Conservation (phyloP, 1,140 invertebrate species). For the Philopotamus ludificatus region DNA sequence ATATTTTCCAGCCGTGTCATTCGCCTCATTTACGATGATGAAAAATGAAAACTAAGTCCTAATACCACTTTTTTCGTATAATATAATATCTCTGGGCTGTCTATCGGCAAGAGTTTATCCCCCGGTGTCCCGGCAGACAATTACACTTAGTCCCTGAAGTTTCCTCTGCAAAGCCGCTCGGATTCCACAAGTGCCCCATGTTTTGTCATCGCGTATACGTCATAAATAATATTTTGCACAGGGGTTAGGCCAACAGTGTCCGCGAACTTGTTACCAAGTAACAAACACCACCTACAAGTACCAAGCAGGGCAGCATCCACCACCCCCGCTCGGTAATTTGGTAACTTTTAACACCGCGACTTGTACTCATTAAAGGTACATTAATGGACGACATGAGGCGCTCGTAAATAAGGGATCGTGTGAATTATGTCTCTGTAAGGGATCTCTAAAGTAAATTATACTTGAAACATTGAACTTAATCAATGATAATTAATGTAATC, state of each 20-base stretch:
- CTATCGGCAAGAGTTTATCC: neutral
- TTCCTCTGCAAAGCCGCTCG: neutral
- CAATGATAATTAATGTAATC: too few relatives aligned
- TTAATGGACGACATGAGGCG: slow-evolving; percentile 15
- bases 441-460: too few relatives aligned
- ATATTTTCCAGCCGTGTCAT: too few relatives aligned
- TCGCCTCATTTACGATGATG: too few relatives aligned
- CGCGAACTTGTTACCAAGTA: slow-evolving; percentile 10
- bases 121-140: neutral
- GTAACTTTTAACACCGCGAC: slow-evolving; percentile 37
- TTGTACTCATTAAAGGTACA: slow-evolving; percentile 39
- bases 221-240: slow-evolving; percentile 42
- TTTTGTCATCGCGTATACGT: slow-evolving; percentile 41
- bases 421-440: too few relatives aligned
- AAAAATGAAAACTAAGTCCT: too few relatives aligned
- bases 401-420: slow-evolving; percentile 12
- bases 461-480: too few relatives aligned
- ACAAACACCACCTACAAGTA: neutral
- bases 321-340: slow-evolving; percentile 34
- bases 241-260: slow-evolving; percentile 26
- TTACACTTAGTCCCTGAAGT: neutral
- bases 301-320: neutral
- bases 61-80: too few relatives aligned
- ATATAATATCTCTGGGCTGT: too few relatives aligned
- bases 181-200: slow-evolving; percentile 31